Conservation (phyloP, 2,797 vertebrate species). For the Mormyrus proboscirostris region DNA sequence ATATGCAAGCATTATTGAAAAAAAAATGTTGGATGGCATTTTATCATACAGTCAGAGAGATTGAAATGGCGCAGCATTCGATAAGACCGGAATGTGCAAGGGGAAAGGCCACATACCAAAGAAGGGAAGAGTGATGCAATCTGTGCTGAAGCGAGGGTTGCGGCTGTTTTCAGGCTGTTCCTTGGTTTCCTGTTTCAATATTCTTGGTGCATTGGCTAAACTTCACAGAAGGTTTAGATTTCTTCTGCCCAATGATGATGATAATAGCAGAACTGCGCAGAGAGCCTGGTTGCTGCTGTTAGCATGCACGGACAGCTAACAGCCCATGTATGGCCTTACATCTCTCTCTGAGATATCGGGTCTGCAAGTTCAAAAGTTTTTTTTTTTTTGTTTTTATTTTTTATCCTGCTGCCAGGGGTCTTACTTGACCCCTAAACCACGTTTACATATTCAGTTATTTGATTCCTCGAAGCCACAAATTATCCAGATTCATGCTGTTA, state of each 20-base stretch:
- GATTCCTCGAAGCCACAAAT: neutral
- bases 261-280: neutral
- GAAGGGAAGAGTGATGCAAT: neutral
- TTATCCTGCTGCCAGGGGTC: neutral
- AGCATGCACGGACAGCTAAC: neutral
- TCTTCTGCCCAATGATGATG: neutral
- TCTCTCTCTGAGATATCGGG: neutral
- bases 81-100: neutral
- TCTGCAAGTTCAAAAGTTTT: neutral
- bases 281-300: neutral
- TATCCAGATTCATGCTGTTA: neutral
- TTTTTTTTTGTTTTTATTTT: neutral
- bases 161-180: neutral
- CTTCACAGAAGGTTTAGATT: neutral
- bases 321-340: neutral
- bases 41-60: neutral
- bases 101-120: neutral
- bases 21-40: neutral
- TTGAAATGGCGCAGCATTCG: neutral
- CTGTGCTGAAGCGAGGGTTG: neutral
- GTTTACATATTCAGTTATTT: neutral
- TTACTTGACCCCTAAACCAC: neutral
- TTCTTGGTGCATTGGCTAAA: neutral
- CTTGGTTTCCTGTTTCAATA: neutral
- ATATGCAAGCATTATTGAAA: constrained; percentile 3